A percentile compares a stretch with the other conserved stretches of the same genome.
Evolutionary conservation across 2,797 vertebrate species (phyloP).

Genomic region (Sebastes itinus): DNA sequence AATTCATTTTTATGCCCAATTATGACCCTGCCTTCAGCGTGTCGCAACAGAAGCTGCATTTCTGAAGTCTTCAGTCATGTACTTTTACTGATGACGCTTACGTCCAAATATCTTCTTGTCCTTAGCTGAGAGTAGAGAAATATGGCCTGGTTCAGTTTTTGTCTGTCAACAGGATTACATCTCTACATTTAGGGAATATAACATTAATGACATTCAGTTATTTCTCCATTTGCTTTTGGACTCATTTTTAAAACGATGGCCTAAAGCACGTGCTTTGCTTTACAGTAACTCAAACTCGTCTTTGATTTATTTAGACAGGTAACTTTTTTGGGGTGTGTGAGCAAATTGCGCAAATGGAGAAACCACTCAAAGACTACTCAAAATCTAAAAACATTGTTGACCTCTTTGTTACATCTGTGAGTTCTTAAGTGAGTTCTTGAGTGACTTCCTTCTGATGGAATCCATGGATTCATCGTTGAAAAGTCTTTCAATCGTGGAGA

Average conservation of each 20-base stretch:
- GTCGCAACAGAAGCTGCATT: conserved; percentile 41
- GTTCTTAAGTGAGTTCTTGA: conserved; percentile 79
- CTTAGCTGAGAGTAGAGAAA: not conserved
- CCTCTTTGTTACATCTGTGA: conserved; percentile 63
- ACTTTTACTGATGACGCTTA: not conserved
- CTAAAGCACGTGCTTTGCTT: not conserved
- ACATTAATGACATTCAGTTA: no score
- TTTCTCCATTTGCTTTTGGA: not conserved
- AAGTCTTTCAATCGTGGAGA: conserved; percentile 80
- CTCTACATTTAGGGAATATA: not conserved
- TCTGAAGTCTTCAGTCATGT: conserved; percentile 16
- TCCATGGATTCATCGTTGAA: conserved; percentile 81
- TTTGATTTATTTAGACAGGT: not conserved
- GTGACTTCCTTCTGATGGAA: conserved; percentile 75
- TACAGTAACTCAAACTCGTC: not conserved
- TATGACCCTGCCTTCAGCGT: conserved; percentile 14
- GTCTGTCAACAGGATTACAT: not conserved
- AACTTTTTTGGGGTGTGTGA: not conserved
- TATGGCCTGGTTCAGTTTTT: not conserved
- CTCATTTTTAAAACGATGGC: not conserved
- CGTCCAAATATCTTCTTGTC: not conserved
- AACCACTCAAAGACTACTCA: not conserved
- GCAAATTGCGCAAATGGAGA: not conserved
- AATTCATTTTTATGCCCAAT: conserved; percentile 1
- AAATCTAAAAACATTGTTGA: not conserved